phyloP scores from a whole-genome alignment of 2,113 vertebrate genomes.

The Mesocricetus auratus region DNA sequence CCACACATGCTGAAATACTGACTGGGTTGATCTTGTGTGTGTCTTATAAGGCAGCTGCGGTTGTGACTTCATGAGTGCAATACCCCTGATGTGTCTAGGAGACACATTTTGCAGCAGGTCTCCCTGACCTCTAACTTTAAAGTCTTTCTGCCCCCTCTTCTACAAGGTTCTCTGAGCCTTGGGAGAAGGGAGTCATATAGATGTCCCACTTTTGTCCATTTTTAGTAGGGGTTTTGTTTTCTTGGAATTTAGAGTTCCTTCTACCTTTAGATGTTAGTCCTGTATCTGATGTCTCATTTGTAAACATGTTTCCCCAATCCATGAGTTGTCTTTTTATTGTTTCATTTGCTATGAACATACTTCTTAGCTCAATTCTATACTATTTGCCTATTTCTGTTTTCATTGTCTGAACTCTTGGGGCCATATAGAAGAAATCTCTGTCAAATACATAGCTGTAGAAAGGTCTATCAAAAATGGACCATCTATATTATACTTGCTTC shows the following conservation, averaged over 20 bases:
- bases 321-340: not conserved
- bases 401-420: not conserved
- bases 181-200: not conserved
- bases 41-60: not conserved
- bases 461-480: not conserved
- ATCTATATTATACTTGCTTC: not conserved
- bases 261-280: not conserved
- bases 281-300: not conserved
- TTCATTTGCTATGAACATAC: not conserved
- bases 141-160: not conserved
- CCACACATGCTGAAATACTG: not conserved
- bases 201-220: not conserved
- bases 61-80: not conserved
- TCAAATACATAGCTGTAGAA: not conserved
- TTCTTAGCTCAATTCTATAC: not conserved
- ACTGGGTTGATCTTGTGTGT: not conserved
- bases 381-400: not conserved
- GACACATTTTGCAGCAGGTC: not conserved
- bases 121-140: not conserved
- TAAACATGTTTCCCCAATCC: not conserved
- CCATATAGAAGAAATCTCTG: not conserved
- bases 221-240: not conserved
- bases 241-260: not conserved
- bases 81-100: not conserved
- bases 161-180: not conserved